Evolutionary conservation across 2,888 invertebrate genomes (phyloP), one percentile per base, ranked within the genome.

Genomic region (Aleiodes alternator): DNA sequence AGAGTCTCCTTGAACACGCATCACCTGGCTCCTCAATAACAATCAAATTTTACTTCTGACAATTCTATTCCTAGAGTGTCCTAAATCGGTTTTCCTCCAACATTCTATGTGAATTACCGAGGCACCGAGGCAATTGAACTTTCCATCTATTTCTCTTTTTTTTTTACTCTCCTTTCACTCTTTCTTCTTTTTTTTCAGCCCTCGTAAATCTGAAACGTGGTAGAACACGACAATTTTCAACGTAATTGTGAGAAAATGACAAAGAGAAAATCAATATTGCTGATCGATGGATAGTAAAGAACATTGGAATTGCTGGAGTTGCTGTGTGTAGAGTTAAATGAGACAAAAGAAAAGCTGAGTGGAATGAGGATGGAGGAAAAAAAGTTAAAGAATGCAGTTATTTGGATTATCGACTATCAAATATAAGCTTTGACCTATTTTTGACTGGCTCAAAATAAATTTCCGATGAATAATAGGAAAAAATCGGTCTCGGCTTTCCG

Each of bases 31-130:
- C 76, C 73, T 69, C 69, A 70, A 76, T 76, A 76, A 76, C 69
- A 69, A 76, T 76, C 76, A 73, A 76, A 61, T 76, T 76, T 76
- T 69, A 76, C 73, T 76, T 51, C 69, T 73, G 73, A 76, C 76
- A 73, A 73, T 69, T 73, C 64, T 51, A 73, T 61, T 61, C 70
- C 69, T 69, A 66, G 38, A 73, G 73, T 73, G 59, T 73, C 73
- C 76, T 70, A 59, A 76, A 76, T 76, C 76, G 70, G 61, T 64
- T 61, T 72, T 48, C 64, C 64, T 29, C 23, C 53, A 16, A 48
- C 64, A 53, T 23, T 72, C 72, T 61, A 50, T 38, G 72, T 59
- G 72, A 72, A 72, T 72, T 72, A 51, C 48, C 31, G 61, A 72
- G 64, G 64, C 72, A 51, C 72, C 43, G 34, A 61, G 72, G 72